Evolutionary conservation across 1,140 invertebrate species (phyloP).

Genomic region (Saccostrea glomerata): DNA sequence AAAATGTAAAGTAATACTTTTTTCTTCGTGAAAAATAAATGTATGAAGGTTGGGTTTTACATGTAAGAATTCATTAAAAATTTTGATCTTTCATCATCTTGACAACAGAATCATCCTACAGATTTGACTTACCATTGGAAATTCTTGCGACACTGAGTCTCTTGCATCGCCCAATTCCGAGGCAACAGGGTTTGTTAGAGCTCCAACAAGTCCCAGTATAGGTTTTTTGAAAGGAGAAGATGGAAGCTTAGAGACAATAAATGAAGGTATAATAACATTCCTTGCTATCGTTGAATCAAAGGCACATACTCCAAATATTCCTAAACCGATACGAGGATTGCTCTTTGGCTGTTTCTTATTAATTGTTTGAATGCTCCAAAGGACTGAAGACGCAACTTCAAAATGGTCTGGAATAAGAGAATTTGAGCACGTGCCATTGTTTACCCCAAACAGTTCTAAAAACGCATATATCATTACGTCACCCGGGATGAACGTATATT

Average conservation of each 20-base stretch:
- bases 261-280: neutral
- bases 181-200: neutral
- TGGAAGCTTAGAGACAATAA: neutral
- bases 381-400: neutral
- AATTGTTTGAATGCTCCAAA: constrained; percentile 22
- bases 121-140: neutral
- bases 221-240: neutral
- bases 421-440: neutral
- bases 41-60: too few species aligned
- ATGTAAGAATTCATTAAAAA: too few species aligned
- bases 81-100: too few species aligned
- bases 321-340: neutral
- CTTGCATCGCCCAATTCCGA: neutral
- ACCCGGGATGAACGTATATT: neutral
- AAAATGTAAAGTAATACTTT: too few species aligned
- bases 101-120: neutral
- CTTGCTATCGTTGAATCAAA: neutral
- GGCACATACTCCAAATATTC: neutral
- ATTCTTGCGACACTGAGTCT: neutral
- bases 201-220: neutral
- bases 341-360: neutral
- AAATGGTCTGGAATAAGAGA: neutral
- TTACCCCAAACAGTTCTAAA: neutral
- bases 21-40: too few species aligned
- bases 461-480: constrained; percentile 25